phyloP scores from a whole-genome alignment of 2,797 vertebrate species.

The Rhinatrema bivittatum region DNA sequence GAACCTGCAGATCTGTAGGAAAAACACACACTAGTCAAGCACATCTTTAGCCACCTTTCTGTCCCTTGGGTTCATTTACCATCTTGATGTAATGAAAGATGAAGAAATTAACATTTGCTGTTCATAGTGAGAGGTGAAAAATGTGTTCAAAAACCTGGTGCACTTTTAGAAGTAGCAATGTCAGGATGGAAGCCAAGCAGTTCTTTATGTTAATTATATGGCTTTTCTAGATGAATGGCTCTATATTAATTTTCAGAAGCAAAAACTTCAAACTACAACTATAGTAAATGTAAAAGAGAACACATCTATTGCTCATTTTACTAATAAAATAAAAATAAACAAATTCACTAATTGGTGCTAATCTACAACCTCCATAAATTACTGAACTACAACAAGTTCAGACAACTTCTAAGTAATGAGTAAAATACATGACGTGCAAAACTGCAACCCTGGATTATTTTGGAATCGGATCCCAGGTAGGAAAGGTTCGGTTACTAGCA shows the following conservation, averaged over 20 bases:
- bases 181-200: conserved; percentile 16
- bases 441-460: conserved; percentile 9
- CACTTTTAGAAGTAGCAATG: conserved; percentile 26
- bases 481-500: conserved; percentile 10
- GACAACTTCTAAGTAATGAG: conserved; percentile 11
- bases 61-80: conserved; percentile 22
- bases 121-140: conserved; percentile 26
- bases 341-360: conserved; percentile 25
- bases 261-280: conserved; percentile 12
- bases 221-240: too few relatives aligned
- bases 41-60: conserved; percentile 32
- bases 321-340: conserved; percentile 19
- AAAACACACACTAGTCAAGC: conserved; percentile 21
- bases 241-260: conserved; percentile 2
- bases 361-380: conserved; percentile 22
- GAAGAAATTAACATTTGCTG: conserved; percentile 7
- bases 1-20: conserved; percentile 26
- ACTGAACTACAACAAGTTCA: conserved; percentile 14
- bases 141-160: conserved; percentile 16
- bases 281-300: conserved; percentile 25
- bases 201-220: conserved; percentile 11
- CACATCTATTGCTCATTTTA: conserved; percentile 5
- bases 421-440: conserved; percentile 24
- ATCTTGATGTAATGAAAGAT: conserved; percentile 13
- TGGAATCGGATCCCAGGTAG: conserved; percentile 22